These are phyloP conservation scores for Chaetodon trifascialis DNA, from an alignment of 2,113 vertebrate species.

Conservation along the genomic window DNA sequence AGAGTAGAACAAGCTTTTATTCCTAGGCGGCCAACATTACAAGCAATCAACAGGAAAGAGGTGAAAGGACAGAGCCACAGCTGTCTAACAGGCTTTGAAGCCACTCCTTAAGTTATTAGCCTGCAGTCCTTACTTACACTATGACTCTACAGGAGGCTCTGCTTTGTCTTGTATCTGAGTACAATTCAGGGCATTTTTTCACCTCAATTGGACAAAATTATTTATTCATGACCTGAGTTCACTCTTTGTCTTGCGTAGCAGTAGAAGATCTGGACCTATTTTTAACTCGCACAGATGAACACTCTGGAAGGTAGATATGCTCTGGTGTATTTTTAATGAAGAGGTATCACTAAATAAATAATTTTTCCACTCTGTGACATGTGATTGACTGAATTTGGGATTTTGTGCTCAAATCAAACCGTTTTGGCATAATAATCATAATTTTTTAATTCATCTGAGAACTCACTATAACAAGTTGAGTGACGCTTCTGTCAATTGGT, in stretches of 20 bases:
- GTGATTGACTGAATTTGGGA: background rate
- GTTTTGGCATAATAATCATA: background rate
- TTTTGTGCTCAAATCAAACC: background rate
- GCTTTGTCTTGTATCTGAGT: slow-evolving; percentile 15
- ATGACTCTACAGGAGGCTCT: slow-evolving; percentile 11
- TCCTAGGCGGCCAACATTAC: background rate
- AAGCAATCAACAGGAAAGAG: slow-evolving; percentile 2
- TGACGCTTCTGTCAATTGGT: background rate
- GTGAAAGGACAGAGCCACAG: slow-evolving; percentile 22
- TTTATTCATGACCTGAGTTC: slow-evolving; percentile 60
- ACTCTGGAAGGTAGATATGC: background rate
- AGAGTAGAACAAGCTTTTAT: background rate
- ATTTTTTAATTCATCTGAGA: background rate
- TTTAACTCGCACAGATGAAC: slow-evolving; percentile 30
- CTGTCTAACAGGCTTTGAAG: background rate
- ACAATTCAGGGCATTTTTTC: slow-evolving; percentile 13
- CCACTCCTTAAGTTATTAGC: background rate
- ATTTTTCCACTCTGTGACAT: background rate
- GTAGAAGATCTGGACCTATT: slow-evolving; percentile 15
- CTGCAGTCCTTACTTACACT: background rate
- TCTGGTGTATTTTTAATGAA: slow-evolving; percentile 18
- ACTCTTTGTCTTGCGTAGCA: slow-evolving; percentile 32
- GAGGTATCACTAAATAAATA: background rate
- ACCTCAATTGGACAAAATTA: slow-evolving; percentile 36
- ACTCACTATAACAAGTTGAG: background rate